Percentiles rank a stretch among this genome's conserved stretches.
Conservation (phyloP, 2,888 invertebrate species). For the Hydrotaea diabolus region DNA sequence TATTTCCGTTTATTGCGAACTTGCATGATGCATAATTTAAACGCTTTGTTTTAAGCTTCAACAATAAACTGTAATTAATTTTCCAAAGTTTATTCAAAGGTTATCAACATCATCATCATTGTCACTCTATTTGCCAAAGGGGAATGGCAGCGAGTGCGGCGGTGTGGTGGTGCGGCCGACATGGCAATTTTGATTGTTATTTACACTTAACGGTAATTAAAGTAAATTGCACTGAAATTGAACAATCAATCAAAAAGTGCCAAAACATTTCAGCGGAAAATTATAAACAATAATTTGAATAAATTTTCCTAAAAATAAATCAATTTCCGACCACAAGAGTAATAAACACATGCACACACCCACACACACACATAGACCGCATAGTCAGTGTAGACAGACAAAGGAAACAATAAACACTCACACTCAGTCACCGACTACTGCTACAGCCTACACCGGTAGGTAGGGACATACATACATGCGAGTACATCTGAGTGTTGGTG, state of each 20-base stretch:
- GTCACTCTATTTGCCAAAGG: background rate
- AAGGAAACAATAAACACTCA: background rate
- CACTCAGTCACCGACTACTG: background rate
- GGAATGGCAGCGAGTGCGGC: background rate
- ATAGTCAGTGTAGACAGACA: background rate
- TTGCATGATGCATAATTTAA: background rate
- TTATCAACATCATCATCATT: too few species aligned
- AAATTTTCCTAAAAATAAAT: constrained; percentile 38
- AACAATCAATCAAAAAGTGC: constrained; percentile 56
- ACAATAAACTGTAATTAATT: background rate
- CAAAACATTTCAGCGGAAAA: constrained; percentile 25
- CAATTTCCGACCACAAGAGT: constrained; percentile 37
- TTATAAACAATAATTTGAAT: constrained; percentile 44
- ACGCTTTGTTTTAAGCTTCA: background rate
- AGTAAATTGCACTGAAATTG: constrained; percentile 56
- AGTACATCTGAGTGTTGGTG: background rate
- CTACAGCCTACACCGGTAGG: background rate
- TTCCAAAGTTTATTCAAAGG: background rate
- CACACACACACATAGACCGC: background rate
- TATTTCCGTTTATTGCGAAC: background rate
- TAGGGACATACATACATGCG: background rate
- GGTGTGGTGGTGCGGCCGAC: background rate
- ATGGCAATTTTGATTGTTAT: constrained; percentile 51
- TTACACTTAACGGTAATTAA: constrained; percentile 57
- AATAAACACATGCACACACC: constrained; percentile 28